Base-by-base conservation (phyloP, 30 jellyfish, hydroid and myxozoan species). In the Aurelia sp. region DNA sequence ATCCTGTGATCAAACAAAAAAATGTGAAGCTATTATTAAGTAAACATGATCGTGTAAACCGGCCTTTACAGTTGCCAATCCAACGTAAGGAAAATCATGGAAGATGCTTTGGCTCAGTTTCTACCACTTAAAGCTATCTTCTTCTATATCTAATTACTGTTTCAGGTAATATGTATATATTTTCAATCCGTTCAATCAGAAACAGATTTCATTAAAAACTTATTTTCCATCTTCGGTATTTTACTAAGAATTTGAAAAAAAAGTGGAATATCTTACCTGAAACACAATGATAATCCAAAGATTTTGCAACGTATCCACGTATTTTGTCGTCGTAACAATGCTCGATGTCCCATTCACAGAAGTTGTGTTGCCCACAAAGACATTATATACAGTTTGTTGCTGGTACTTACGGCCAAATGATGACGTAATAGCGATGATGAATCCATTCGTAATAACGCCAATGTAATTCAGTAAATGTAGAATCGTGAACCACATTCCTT, bases 401-500 rank as follows among this genome's bases (percentile, higher is more conserved):
- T 53, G 55, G 82, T 85, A 91, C 33, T 86, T 81, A 13, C 91
- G 90, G 41, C 98, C 98, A 86, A 78, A 91, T 72, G 87, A 33
- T 62, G 98, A 91, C 61, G 98, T 71, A 30, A 91, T 20, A 19
- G 95, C 94, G 0, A 91, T 75, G 62, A 91, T 72, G 71, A 85
- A 91, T 38, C 94, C 98, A 59, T 91, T 91, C n/a, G 98, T 91
- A 2, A 91, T 40, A 16, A 91, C 81, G 16, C 98, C 98, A 72
- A 80, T 91, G 82, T 85, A 91, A 53, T 91, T 91, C 61, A 91
- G 84, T 15, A 91, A 82, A 21, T 80, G 74, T 59, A 91, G 82
- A 40, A 91, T 91, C 16, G 98, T 86, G 22, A 68, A 85, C 98
- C 98, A 91, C 94, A 80, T 91, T 27, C 98, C 98, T 91, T 8